Evolutionary conservation across 2,113 vertebrate genomes (phyloP), one percentile per base, ranked within the genome.

Genomic region (Condylura cristata): DNA sequence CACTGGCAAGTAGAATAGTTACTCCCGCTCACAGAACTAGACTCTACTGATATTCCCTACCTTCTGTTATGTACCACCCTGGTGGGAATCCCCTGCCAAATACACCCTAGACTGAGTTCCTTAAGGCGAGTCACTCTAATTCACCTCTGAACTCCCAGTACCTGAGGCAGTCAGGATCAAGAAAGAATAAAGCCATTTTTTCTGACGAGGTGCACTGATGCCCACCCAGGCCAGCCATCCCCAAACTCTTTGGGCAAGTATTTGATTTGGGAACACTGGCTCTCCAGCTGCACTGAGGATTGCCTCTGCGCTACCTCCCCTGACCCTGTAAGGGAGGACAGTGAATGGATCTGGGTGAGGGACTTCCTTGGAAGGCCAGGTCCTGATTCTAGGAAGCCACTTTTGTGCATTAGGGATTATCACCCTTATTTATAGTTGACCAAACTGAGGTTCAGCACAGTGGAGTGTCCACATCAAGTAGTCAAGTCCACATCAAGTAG

Each of bases 391-490:
- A 48, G 58, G 82, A 44, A 51, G 75, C 28, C 46, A 82, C 74
- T 4, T 87, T 53, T 94, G 28, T 93, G 87, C 80, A 16, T 66
- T 85, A 81, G 20, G 39, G 81, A 44, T 65, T 51, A 79, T n/a
- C 71, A 28, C 65, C 32, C 17, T 58, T 63, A 37, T 56, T 74
- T 92, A 63, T 17, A 78, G 16, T 34, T 71, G 20, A 95, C 41
- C 30, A 86, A 58, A 88, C 51, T 58, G 63, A 95, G 41, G 56
- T 56, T 86, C 58, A 11, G 16, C 63, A 24, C 16, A 85, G 30
- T 74, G 48, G 22, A 76, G 9, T 86, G 58, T 85, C 78, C 85
- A 71, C 24, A 44, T 46, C 14, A 72, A 37, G 32, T 3, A 66
- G 63, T 28, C 65, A 91, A 92, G 78, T 18, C 53, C 34, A 71